Conservation (phyloP, 2,113 vertebrate genomes). For the Ivindomyrus marchei region DNA sequence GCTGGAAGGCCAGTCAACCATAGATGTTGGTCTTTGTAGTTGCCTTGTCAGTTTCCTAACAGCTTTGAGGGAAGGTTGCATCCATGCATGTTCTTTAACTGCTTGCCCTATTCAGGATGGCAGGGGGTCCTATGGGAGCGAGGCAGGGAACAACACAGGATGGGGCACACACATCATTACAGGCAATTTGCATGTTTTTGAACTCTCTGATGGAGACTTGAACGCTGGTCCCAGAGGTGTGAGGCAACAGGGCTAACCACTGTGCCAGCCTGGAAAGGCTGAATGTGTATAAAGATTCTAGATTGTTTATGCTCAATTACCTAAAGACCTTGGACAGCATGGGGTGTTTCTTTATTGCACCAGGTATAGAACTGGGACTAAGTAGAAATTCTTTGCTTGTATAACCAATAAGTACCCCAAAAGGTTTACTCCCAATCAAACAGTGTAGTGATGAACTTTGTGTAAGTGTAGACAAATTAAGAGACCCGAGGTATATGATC, state of each 20-base stretch:
- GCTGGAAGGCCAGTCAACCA: slow-evolving; percentile 68
- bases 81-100: not conserved
- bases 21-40: not conserved
- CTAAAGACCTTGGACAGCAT: not conserved
- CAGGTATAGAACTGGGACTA: not conserved
- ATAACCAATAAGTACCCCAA: no score
- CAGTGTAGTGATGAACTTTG: not conserved
- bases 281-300: not conserved
- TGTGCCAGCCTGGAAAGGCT: no score
- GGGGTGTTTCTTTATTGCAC: not conserved
- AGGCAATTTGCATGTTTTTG: no score
- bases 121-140: no score
- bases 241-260: not conserved
- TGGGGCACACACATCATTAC: no score
- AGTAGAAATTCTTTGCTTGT: no score
- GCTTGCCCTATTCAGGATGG: no score
- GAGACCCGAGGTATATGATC: not conserved
- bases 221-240: no score
- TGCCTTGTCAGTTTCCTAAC: not conserved
- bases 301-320: not conserved
- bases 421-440: no score
- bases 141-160: no score
- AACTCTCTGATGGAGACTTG: not conserved
- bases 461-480: not conserved
- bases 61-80: slow-evolving; percentile 34